These are phyloP conservation scores for Gortyna flavago DNA, from an alignment of 2,888 invertebrate genomes.

Conservation along the genomic window DNA sequence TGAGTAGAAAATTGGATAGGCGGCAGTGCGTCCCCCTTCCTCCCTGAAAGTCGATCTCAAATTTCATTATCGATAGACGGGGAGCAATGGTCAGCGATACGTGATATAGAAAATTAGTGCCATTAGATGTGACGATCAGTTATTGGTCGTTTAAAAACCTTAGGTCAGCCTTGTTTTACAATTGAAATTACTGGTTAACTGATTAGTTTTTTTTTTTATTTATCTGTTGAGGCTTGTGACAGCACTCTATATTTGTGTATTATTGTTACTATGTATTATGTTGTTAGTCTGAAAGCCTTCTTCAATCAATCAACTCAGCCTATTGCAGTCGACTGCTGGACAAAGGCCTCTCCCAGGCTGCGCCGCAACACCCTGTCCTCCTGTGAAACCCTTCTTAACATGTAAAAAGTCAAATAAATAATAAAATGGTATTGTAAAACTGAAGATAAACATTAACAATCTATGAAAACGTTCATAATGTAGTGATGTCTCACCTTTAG, in stretches of 20 bases:
- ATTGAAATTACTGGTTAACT: neutral
- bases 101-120: conserved; percentile 16
- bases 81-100: conserved; percentile 12
- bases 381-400: neutral
- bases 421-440: neutral
- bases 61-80: conserved; percentile 33
- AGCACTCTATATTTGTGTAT: neutral
- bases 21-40: neutral
- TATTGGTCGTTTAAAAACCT: neutral
- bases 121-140: neutral
- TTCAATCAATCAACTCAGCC: too few relatives aligned
- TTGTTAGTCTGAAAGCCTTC: too few relatives aligned
- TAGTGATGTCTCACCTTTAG: neutral
- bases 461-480: neutral
- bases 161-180: neutral
- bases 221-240: neutral
- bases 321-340: too few relatives aligned
- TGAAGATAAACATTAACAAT: neutral
- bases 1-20: conserved; percentile 35
- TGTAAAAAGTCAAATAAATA: neutral
- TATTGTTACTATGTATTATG: neutral
- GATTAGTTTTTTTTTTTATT: neutral
- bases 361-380: too few relatives aligned
- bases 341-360: too few relatives aligned
- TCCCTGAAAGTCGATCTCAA: conserved; percentile 19